phyloP scores from a whole-genome alignment of 2,113 vertebrate species.

The Peucedramus taeniatus region DNA sequence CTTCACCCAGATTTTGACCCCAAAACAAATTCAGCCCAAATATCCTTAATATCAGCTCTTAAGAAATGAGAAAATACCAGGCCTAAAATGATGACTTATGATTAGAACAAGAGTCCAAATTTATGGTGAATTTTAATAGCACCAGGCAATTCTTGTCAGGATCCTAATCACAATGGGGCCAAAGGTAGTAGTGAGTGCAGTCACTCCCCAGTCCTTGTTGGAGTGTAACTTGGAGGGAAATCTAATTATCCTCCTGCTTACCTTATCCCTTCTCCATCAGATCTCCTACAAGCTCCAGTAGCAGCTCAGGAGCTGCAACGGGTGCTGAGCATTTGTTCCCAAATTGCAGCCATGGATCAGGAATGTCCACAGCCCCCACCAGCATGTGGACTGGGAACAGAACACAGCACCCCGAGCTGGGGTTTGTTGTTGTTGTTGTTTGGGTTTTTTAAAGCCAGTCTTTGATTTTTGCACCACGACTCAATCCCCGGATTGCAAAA shows the following conservation, averaged over 20 bases:
- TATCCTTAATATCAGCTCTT: not conserved
- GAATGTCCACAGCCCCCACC: not conserved
- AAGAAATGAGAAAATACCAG: not conserved
- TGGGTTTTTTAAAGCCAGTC: not conserved
- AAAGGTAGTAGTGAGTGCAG: not conserved
- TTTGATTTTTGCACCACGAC: not conserved
- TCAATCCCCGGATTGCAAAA: slow-evolving; percentile 13
- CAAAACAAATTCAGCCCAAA: not conserved
- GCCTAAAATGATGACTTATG: not conserved
- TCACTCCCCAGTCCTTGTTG: not conserved
- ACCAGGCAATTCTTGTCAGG: not conserved
- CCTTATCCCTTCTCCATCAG: not conserved
- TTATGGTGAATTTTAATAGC: not conserved
- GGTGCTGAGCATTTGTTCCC: not conserved
- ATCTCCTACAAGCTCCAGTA: not conserved
- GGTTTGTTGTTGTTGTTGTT: not conserved
- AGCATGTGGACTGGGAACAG: not conserved
- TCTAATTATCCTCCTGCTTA: not conserved
- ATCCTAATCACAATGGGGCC: not conserved
- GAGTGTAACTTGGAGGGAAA: not conserved
- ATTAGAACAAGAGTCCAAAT: not conserved
- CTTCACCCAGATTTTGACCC: not conserved
- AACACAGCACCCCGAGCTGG: not conserved
- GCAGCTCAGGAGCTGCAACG: not conserved
- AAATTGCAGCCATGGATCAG: not conserved